These are phyloP conservation scores for Meliscaeva auricollis DNA, from an alignment of 2,888 invertebrate species.

Conservation along the genomic window DNA sequence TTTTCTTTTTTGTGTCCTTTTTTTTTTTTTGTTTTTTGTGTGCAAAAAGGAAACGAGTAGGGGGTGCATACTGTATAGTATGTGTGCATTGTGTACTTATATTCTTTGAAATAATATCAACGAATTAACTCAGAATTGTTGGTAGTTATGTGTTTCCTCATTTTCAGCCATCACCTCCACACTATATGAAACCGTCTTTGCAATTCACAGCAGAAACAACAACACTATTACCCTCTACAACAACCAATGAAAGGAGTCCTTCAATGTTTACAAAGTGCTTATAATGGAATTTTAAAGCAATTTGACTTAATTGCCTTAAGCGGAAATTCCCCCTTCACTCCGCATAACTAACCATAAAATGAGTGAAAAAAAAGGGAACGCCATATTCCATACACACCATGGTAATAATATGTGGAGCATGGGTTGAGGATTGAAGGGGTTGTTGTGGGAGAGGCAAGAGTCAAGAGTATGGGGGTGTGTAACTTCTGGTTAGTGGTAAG, in stretches of 20 bases:
- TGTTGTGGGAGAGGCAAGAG: too few species aligned
- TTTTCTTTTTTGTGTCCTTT: slow-evolving; percentile 7
- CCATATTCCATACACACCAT: slow-evolving; percentile 6
- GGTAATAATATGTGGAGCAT: slow-evolving; percentile 46
- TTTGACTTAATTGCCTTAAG: slow-evolving; percentile 76
- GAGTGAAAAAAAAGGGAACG: slow-evolving; percentile 22
- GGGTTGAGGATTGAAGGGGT: not conserved
- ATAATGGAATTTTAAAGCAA: slow-evolving; percentile 75
- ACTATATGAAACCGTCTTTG: not conserved
- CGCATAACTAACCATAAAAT: slow-evolving; percentile 62
- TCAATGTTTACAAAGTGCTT: slow-evolving; percentile 75
- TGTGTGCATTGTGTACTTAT: slow-evolving; percentile 6
- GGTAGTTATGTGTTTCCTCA: slow-evolving; percentile 41
- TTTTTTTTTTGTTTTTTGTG: slow-evolving; percentile 1
- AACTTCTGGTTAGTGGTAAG: slow-evolving; percentile 47
- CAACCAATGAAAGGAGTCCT: slow-evolving; percentile 59
- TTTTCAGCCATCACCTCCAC: not conserved
- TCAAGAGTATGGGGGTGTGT: slow-evolving; percentile 3
- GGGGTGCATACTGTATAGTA: too few species aligned
- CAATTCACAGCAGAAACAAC: slow-evolving; percentile 1
- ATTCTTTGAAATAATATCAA: slow-evolving; percentile 71
- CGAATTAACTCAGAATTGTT: slow-evolving; percentile 66
- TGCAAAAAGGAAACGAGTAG: not conserved
- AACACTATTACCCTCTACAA: slow-evolving; percentile 4
- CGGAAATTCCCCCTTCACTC: slow-evolving; percentile 57